A percentile compares a stretch with the other conserved stretches of the same genome.
Conservation (phyloP, 2,888 invertebrate species). For the Hyposoter dolosus region DNA sequence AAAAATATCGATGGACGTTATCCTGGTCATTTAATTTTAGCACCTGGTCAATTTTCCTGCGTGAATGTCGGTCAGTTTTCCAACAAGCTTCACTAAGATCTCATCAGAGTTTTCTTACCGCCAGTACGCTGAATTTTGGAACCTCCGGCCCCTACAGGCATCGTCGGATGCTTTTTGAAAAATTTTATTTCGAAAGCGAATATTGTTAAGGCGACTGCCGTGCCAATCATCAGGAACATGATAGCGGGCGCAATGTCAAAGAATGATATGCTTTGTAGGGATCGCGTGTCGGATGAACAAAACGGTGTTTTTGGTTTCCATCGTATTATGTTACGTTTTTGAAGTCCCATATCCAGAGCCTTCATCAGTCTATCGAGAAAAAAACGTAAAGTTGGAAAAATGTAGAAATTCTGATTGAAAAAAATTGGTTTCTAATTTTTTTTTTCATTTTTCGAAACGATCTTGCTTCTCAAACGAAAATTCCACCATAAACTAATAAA, state of each 20-base stretch:
- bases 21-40: too few species aligned
- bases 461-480: too few species aligned
- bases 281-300: conserved; percentile 75
- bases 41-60: too few species aligned
- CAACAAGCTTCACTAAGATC: conserved; percentile 9
- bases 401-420: too few species aligned
- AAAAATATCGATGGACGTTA: too few species aligned
- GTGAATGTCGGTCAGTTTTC: too few species aligned
- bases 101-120: conserved; percentile 56
- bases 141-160: conserved; percentile 38
- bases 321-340: conserved; percentile 76
- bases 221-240: conserved; percentile 74
- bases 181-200: conserved; percentile 70
- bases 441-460: too few species aligned
- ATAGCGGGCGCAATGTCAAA: conserved; percentile 79
- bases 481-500: too few species aligned
- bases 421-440: too few species aligned
- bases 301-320: conserved; percentile 79
- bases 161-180: conserved; percentile 59
- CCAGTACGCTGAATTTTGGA: conserved; percentile 47
- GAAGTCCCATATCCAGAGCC: conserved; percentile 76
- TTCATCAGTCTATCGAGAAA: conserved; percentile 73
- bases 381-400: neutral
- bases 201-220: conserved; percentile 71
- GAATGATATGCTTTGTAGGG: conserved; percentile 78